Percentiles rank a stretch among this genome's conserved stretches.
Evolutionary conservation across 2,888 invertebrate species (phyloP).

Genomic region (Tenthredo livida): DNA sequence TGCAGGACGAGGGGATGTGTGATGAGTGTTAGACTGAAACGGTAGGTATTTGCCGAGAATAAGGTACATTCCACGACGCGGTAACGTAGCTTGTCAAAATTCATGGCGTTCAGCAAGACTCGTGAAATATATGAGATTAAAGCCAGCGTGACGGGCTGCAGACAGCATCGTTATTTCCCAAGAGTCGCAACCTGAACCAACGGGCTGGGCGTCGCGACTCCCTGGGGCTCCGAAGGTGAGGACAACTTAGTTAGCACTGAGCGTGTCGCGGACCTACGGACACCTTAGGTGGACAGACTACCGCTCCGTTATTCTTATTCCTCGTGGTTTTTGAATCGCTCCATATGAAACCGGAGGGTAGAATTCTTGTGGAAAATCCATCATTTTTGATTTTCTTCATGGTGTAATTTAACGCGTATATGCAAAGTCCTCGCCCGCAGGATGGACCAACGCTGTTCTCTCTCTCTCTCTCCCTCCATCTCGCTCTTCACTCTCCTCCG

Average conservation of each 20-base stretch:
- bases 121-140: slow-evolving; percentile 60
- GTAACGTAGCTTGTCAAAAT: slow-evolving; percentile 29
- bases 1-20: too few species aligned
- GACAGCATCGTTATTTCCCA: slow-evolving; percentile 64
- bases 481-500: not conserved
- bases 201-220: slow-evolving; percentile 18
- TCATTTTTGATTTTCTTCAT: not conserved
- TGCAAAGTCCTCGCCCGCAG: not conserved
- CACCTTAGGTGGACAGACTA: slow-evolving; percentile 22
- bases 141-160: slow-evolving; percentile 59
- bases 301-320: not conserved
- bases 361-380: not conserved
- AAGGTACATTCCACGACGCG: slow-evolving; percentile 2
- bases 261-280: slow-evolving; percentile 18
- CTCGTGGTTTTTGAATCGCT: not conserved
- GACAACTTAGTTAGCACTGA: slow-evolving; percentile 39
- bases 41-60: slow-evolving; percentile 8
- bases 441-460: not conserved
- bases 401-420: not conserved
- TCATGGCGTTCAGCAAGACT: slow-evolving; percentile 16
- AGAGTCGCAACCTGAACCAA: slow-evolving; percentile 48
- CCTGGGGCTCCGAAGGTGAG: slow-evolving; percentile 47
- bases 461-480: not conserved
- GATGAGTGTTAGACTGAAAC: not conserved
- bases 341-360: not conserved